These are phyloP conservation scores for Sycophaga agraensis DNA, from an alignment of 1,140 invertebrate species.

Conservation along the genomic window DNA sequence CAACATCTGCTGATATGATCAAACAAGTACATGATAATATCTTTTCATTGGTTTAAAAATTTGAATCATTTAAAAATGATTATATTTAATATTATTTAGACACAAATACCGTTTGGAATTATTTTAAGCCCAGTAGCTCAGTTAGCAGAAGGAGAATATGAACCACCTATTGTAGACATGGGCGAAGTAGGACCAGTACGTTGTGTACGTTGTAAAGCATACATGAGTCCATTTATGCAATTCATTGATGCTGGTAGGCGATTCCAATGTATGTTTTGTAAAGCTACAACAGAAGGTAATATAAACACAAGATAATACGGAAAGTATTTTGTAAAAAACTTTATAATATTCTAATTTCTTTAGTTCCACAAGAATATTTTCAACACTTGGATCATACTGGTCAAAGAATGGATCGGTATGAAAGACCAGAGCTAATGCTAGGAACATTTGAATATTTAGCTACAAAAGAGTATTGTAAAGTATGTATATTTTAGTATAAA, in stretches of 20 bases:
- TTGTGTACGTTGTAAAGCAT: slow-evolving; percentile 96
- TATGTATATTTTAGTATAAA: slow-evolving; percentile 49
- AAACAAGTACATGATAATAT: slow-evolving; percentile 65
- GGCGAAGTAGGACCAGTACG: slow-evolving; percentile 92
- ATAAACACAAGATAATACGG: no score
- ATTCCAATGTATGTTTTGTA: slow-evolving; percentile 96
- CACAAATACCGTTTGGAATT: slow-evolving; percentile 89
- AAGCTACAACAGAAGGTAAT: slow-evolving; percentile 87
- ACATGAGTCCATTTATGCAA: slow-evolving; percentile 98
- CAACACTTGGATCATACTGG: slow-evolving; percentile 97
- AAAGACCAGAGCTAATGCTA: slow-evolving; percentile 91
- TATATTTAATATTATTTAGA: no score
- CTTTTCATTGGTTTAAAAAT: not conserved
- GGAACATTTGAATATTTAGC: slow-evolving; percentile 97
- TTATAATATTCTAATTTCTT: slow-evolving; percentile 30
- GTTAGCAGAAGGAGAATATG: slow-evolving; percentile 68
- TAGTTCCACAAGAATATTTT: slow-evolving; percentile 95
- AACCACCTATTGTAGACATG: slow-evolving; percentile 87
- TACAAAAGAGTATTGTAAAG: slow-evolving; percentile 96
- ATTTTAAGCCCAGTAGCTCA: slow-evolving; percentile 92
- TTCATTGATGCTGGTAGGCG: slow-evolving; percentile 96
- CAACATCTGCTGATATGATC: slow-evolving; percentile 88
- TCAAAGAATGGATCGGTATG: slow-evolving; percentile 86
- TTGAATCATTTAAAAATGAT: not conserved
- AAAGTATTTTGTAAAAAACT: not conserved